Evolutionary conservation across 2,113 vertebrate genomes (phyloP), one percentile per base, ranked within the genome.

Genomic region (Paedocypris sp.): DNA sequence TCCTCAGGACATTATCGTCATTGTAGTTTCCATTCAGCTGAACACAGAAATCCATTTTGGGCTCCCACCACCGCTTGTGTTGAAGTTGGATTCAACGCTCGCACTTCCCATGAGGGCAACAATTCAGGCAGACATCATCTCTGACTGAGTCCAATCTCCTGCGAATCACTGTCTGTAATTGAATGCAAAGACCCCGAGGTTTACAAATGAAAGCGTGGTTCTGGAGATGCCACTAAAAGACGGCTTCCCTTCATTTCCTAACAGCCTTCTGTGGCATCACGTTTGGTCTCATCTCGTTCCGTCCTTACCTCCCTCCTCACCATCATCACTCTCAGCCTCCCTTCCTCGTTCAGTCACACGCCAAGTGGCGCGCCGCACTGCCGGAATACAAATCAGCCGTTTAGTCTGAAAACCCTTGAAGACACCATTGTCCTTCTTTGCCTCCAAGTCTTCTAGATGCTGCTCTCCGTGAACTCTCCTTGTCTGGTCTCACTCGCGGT

Each of bases 351-450:
- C 81, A 77, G 78, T 73, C 79, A 80, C 80, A 81, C 67, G 70
- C 77, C 74, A 82, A 75, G 70, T 82, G 75, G 74, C 72, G 66
- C 64, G 59, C 68, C 43, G 60, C 67, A 71, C 71, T 78, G 64
- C 70, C 33, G 22, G 84, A 83, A 86, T 85, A 83, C 82, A 83
- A 86, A 86, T 86, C 70, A 75, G 79, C 58, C 73, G 56, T 79
- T 67, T 64, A 71, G 54, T 59, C 60, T 56, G 50, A 68, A 70
- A n/a, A 75, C 65, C 61, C 77, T 84, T 82, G 84, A 86, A 83
- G 77, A 82, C 63, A 35, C 70, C 75, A 79, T 81, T 86, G 82
- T 85, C 25, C 43, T 68, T 68, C 70, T 70, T 70, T 38, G 22
- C 61, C 46, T 74, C 66, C 62, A 25, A 66, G 53, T 38, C 45